Percentiles rank a stretch among this genome's conserved stretches.
Evolutionary conservation across 2,797 vertebrate species (phyloP).

Genomic region (Paedocypris micromegethes): DNA sequence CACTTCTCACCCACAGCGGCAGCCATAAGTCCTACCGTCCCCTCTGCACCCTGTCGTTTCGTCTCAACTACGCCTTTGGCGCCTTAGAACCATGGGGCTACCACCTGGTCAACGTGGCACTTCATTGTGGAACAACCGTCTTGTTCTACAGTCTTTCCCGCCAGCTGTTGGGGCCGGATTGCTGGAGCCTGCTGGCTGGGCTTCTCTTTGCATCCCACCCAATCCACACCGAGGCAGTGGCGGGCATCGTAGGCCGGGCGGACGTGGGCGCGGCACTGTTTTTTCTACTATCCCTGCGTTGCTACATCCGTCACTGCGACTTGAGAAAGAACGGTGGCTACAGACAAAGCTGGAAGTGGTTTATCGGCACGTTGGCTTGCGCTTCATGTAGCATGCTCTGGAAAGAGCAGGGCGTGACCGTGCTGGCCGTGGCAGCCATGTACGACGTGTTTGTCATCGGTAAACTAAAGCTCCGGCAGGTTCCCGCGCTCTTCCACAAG

Average conservation of each 20-base stretch:
- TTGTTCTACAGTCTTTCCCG: conserved; percentile 88
- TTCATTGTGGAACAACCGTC: conserved; percentile 84
- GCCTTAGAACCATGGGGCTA: conserved; percentile 95
- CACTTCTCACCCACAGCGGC: conserved; percentile 93
- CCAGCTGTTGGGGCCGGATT: conserved; percentile 81
- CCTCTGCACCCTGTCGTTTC: conserved; percentile 95
- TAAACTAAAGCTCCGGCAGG: conserved; percentile 80
- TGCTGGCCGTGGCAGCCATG: conserved; percentile 83
- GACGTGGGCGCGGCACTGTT: conserved; percentile 92
- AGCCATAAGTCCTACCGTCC: conserved; percentile 98
- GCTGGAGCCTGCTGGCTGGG: conserved; percentile 89
- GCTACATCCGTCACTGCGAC: conserved; percentile 83
- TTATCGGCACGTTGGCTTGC: conserved; percentile 77
- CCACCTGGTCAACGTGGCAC: conserved; percentile 85
- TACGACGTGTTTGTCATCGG: conserved; percentile 93
- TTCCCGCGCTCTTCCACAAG: conserved; percentile 79
- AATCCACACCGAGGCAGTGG: conserved; percentile 93
- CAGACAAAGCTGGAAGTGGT: conserved; percentile 76
- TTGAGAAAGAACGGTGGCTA: conserved; percentile 31
- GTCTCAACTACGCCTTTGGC: conserved; percentile 85
- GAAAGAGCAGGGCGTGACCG: conserved; percentile 98
- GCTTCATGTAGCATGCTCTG: conserved; percentile 95
- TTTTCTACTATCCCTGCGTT: conserved; percentile 89
- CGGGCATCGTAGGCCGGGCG: conserved; percentile 89
- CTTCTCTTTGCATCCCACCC: conserved; percentile 93